Base-by-base conservation (phyloP, 2,113 vertebrate species). In the Ifrita kowaldi region DNA sequence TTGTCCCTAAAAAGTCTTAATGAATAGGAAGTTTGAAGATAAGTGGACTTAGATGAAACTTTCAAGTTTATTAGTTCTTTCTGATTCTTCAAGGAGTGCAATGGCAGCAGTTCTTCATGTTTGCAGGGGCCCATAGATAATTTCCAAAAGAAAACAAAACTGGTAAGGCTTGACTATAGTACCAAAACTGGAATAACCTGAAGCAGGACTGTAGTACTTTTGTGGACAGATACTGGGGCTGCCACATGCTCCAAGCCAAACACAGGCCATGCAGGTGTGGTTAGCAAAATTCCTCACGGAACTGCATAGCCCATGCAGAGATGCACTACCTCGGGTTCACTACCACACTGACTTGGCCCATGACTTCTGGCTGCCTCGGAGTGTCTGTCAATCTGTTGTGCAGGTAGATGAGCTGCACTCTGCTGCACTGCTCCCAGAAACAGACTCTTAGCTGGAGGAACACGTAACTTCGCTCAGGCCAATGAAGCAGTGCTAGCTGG, bases 381-480 rank as follows among this genome's bases (percentile, higher is more conserved):
- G 16, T 27, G 19, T 47, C 12, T 86, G 35, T 71, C 47, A 27
- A 1, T 10, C 56, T 71, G 15, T 27, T 82, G 56, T 56, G 20
- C 41, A 47, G 33, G 10, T 20, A n/a, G 37, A 26, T 5, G 20
- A 59, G 33, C 27, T 82, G 12, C 22, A 11, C 23, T 7, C 4
- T 27, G 12, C 28, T 39, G 39, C 19, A n/a, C 21, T 33, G 18
- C 30, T 83, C 49, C 39, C 27, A 56, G 41, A 28, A 33, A 56
- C 49, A 78, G 33, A 39, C 20, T 12, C n/a, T 64, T 42, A 52
- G 6, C 30, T 56, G 32, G 9, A 75, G 16, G 41, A 86, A 32
- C 23, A 26, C 0, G 0, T 28, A n/a, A 33, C 16, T 69, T 80
- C 33, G 8, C 5, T 56, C 16, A 49, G 7, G 17, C 6, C 18